Base-by-base conservation (phyloP, 2,888 invertebrate genomes). In the Sminthurides aquaticus region DNA sequence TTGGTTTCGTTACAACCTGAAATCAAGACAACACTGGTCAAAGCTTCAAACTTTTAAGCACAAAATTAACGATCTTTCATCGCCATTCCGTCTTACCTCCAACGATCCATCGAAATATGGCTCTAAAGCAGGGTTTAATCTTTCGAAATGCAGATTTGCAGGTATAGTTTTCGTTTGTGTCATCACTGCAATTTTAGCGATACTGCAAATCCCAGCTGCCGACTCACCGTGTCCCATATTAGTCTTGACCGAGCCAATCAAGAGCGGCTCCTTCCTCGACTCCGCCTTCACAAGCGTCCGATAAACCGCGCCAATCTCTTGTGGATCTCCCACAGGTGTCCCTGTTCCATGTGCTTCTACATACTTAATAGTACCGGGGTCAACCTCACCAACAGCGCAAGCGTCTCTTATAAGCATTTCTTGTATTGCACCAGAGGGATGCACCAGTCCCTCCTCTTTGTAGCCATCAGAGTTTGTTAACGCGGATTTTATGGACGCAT, bases 281-380 rank as follows among this genome's bases (percentile, higher is more conserved):
- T 79, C 70, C 68, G 76, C 76, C 48, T 75, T 69, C 71, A 79
- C 80, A 73, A 81, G 79, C n/a, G 79, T 76, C 64, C 82, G 79
- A 48, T 78, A 75, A 66, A 83, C 81, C 25, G 81, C 79, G 72
- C 81, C 80, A 25, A 81, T 78, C 75, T 84, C 83, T 71, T 82
- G 81, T 2, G 83, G 83, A 74, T 83, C 83, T 49, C 83, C 80
- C 29, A 77, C 80, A 70, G 82, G 81, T 25, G 83, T 83, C 43
- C 83, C 83, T n/a, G 83, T 83, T 29, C 83, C 83, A 76, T 83
- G 83, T 63, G 82, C 81, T 75, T 83, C 83, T 26, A 83, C 80
- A 74, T 82, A 83, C 22, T 76, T 75, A 18, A 83, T 80, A 2
- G 76, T 68, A 43, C 75, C 70, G 3, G 83, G 82, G 68, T 81